Base-by-base conservation (phyloP, 2,888 invertebrate genomes). In the Pseudanteris insignis region DNA sequence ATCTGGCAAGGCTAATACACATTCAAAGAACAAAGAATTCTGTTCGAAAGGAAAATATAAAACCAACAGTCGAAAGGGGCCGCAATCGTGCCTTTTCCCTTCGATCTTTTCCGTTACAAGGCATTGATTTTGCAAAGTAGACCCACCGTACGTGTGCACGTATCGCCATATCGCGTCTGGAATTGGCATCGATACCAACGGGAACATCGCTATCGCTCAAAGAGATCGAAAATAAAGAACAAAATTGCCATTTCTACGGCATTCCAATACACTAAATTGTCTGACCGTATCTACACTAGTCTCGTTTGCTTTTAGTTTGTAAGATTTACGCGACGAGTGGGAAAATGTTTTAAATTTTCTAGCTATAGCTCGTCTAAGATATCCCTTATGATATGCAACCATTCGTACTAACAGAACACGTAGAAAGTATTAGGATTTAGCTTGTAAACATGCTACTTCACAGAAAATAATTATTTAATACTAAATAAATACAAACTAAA, bases 21-120 rank as follows among this genome's bases (percentile, higher is more conserved):
- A 51, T 55, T 33, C 51, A 44, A 14, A 13, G 63, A 62, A 64
- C 65, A 70, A 68, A 67, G 65, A 65, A 65, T 63, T 34, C 36
- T 38, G 36, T 26, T 32, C 33, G 10, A 37, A 21, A 12, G 38
- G 40, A 44, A 11, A 34, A 44, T 32, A 32, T 43, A 60, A 54
- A 48, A 48, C 33, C 33, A 44, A 30, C 38, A 24, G 18, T 29
- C 41, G 41, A 44, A 37, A 46, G 59, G 46, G 58, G 33, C 46
- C 38, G 34, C 40, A 32, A 29, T 28, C 24, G 30, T 25, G 28
- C 30, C 34, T 32, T 48, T 47, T 50, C 41, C 64, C 64, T 58
- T 43, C 64, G 60, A 57, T 60, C 53, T 53, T 54, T 53, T 50
- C 44, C 61, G 34, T 41, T 40, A 48, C 41, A 36, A 28, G 28